phyloP scores from a whole-genome alignment of 2,888 invertebrate species.

The Noctua janthina region DNA sequence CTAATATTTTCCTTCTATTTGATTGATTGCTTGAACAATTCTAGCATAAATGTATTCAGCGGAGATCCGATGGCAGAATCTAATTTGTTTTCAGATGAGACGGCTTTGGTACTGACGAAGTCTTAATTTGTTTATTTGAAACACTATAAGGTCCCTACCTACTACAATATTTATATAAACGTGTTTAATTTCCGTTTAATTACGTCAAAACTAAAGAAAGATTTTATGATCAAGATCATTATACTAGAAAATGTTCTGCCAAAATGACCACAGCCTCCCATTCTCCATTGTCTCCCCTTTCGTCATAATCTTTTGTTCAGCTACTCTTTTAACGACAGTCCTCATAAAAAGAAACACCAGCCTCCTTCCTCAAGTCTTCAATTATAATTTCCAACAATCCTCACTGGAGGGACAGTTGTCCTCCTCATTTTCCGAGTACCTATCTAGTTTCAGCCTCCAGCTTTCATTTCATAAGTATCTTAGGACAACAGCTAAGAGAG shows the following conservation, averaged over 20 bases:
- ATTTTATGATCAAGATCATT: neutral
- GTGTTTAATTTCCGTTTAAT: conserved; percentile 31
- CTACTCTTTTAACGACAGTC: neutral
- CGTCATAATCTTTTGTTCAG: conserved; percentile 22
- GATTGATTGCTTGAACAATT: conserved; percentile 32
- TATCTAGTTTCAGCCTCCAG: conserved; percentile 39
- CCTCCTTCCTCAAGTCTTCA: conserved; percentile 28
- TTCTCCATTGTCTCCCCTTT: neutral
- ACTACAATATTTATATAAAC: neutral
- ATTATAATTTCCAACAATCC: conserved; percentile 36
- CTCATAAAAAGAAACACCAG: conserved; percentile 1
- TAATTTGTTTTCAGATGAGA: conserved; percentile 37
- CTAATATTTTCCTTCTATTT: conserved; percentile 10
- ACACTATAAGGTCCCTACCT: neutral
- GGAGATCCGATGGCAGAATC: conserved; percentile 24
- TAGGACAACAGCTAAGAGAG: conserved; percentile 39
- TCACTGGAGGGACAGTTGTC: conserved; percentile 11
- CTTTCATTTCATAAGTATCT: conserved; percentile 63
- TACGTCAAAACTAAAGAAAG: neutral
- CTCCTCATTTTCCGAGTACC: conserved; percentile 32
- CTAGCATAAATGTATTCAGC: conserved; percentile 15
- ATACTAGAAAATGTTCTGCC: neutral
- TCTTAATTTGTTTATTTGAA: neutral
- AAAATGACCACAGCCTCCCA: neutral
- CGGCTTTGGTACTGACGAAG: too few relatives aligned